Evolutionary conservation across 2,797 vertebrate genomes (phyloP).

Genomic region (Acanthurus lineatus): DNA sequence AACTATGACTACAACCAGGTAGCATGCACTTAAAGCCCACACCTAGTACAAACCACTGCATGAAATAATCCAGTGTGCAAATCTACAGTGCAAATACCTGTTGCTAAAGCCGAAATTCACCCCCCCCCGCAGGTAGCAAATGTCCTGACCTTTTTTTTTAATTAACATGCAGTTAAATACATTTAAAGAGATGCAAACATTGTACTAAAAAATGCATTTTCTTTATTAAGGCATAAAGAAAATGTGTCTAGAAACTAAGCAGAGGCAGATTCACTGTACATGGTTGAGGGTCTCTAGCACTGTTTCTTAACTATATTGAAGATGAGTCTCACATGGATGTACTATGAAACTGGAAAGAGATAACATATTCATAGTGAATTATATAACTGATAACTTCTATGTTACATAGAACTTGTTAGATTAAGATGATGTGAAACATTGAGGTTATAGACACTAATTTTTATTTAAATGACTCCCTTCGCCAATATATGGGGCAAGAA

Average conservation of each 20-base stretch:
- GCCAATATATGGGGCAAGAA: not conserved
- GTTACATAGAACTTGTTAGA: not conserved
- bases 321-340: not conserved
- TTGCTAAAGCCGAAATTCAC: not conserved
- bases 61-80: not conserved
- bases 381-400: not conserved
- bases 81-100: not conserved
- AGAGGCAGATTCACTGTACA: not conserved
- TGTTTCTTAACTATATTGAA: not conserved
- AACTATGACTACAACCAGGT: not conserved
- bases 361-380: constrained; percentile 4
- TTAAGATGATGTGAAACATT: not conserved
- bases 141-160: not conserved
- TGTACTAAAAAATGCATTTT: not conserved
- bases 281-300: not conserved
- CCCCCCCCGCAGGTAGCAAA: not conserved
- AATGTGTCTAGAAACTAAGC: not conserved
- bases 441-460: too few relatives aligned
- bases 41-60: constrained; percentile 1
- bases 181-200: not conserved
- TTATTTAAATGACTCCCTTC: too few relatives aligned
- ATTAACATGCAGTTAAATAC: not conserved
- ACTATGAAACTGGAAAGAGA: constrained; percentile 13
- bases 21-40: not conserved
- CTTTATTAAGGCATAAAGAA: not conserved